These are phyloP conservation scores for Limnephilus marmoratus DNA, from an alignment of 2,888 invertebrate genomes.

Conservation along the genomic window DNA sequence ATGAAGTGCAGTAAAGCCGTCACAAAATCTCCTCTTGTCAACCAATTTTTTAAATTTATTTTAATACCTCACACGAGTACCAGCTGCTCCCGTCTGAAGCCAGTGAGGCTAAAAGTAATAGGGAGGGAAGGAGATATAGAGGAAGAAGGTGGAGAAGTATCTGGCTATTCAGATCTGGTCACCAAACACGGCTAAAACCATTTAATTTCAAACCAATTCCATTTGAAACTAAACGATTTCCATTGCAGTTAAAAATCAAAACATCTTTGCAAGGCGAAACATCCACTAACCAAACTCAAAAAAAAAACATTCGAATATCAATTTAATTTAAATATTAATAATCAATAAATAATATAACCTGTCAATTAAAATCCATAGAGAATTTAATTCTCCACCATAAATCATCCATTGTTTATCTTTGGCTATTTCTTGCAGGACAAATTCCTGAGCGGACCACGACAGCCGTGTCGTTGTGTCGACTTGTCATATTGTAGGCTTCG, in stretches of 20 bases:
- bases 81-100: too few species aligned
- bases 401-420: not conserved
- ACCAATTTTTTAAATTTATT: too few species aligned
- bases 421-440: not conserved
- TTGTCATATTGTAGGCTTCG: not conserved
- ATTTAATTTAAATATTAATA: not conserved
- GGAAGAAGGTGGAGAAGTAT: too few species aligned
- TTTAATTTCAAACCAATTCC: too few species aligned
- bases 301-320: not conserved
- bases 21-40: not conserved
- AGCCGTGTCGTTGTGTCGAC: not conserved
- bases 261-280: not conserved
- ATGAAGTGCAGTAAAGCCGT: too few species aligned
- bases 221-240: not conserved
- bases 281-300: not conserved
- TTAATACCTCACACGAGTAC: too few species aligned
- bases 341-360: not conserved
- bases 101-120: too few species aligned
- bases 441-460: constrained; percentile 2
- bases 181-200: too few species aligned
- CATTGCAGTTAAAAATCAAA: not conserved
- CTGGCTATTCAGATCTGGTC: too few species aligned
- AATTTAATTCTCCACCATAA: not conserved
- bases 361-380: not conserved
- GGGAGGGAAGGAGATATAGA: too few species aligned